Evolutionary conservation across 1,140 invertebrate species (phyloP).

Genomic region (Penaeus chinensis): DNA sequence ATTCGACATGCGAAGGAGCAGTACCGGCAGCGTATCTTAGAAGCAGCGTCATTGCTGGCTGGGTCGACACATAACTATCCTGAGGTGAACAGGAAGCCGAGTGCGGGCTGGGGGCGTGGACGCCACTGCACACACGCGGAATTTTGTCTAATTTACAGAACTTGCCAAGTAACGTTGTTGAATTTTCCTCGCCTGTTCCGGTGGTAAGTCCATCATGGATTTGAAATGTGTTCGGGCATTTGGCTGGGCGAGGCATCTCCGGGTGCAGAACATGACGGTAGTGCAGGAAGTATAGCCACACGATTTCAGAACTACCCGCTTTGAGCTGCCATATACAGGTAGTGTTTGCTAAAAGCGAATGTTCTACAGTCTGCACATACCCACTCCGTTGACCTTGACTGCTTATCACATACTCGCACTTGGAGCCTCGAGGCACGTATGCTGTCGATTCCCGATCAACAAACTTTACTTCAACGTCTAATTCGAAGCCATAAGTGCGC

Average conservation of each 20-base stretch:
- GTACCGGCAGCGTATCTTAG: conserved; percentile 60
- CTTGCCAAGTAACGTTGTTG: conserved; percentile 39
- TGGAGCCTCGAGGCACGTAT: conserved; percentile 42
- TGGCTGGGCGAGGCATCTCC: conserved; percentile 57
- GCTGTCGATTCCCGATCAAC: conserved; percentile 66
- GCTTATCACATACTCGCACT: conserved; percentile 52
- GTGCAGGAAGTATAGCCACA: conserved; percentile 64
- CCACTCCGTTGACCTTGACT: conserved; percentile 58
- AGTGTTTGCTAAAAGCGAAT: conserved; percentile 62
- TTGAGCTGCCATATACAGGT: conserved; percentile 59
- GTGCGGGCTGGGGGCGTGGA: conserved; percentile 52
- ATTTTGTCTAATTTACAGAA: conserved; percentile 59
- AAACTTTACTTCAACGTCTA: conserved; percentile 84
- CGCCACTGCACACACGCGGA: conserved; percentile 59
- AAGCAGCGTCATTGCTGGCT: conserved; percentile 41
- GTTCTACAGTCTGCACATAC: conserved; percentile 58
- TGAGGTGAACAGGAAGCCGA: conserved; percentile 53
- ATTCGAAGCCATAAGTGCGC: conserved; percentile 80
- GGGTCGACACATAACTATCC: conserved; percentile 59
- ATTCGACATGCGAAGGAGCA: conserved; percentile 58
- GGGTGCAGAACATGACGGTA: conserved; percentile 59
- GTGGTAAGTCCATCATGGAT: conserved; percentile 50
- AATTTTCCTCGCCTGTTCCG: conserved; percentile 3
- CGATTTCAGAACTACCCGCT: conserved; percentile 54
- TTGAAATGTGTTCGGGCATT: conserved; percentile 57